A percentile compares a stretch with the other conserved stretches of the same genome.
Evolutionary conservation across 2,113 vertebrate genomes (phyloP).

Genomic region (Sinocyclocheilus rhinocerous): DNA sequence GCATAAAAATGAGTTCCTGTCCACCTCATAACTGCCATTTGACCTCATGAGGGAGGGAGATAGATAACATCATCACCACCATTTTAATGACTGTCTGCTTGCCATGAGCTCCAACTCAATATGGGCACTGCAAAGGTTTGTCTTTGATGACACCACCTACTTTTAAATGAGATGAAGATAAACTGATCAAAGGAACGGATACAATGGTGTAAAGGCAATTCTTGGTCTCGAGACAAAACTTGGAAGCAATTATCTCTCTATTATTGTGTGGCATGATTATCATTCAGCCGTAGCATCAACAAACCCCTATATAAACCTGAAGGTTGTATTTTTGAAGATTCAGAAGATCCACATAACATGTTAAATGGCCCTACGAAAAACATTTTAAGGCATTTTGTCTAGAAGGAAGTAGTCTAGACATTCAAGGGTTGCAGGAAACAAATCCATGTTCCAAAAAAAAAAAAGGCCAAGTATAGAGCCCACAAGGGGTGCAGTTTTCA

Average conservation of each 20-base stretch:
- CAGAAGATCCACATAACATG: constrained; percentile 14
- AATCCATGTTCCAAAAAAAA: constrained; percentile 20
- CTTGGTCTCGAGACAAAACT: background rate
- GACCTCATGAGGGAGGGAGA: background rate
- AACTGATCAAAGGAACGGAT: constrained; percentile 8
- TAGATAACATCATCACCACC: background rate
- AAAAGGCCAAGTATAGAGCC: background rate
- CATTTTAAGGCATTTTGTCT: constrained; percentile 5
- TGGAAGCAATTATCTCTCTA: background rate
- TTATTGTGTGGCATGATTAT: background rate
- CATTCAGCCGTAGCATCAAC: background rate
- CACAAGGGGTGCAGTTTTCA: background rate
- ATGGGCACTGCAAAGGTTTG: background rate
- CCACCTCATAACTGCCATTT: background rate
- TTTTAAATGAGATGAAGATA: background rate
- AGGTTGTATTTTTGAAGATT: background rate
- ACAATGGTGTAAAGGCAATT: background rate
- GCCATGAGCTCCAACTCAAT: too few species aligned
- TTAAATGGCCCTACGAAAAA: too few species aligned
- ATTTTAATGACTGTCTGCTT: background rate
- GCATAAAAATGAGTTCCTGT: background rate
- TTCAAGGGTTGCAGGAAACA: constrained; percentile 34
- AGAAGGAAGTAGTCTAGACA: constrained; percentile 81
- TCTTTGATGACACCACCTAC: background rate
- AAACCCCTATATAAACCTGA: background rate